These are phyloP conservation scores for Chironomus tentans DNA, from an alignment of 2,888 invertebrate species.

Conservation along the genomic window DNA sequence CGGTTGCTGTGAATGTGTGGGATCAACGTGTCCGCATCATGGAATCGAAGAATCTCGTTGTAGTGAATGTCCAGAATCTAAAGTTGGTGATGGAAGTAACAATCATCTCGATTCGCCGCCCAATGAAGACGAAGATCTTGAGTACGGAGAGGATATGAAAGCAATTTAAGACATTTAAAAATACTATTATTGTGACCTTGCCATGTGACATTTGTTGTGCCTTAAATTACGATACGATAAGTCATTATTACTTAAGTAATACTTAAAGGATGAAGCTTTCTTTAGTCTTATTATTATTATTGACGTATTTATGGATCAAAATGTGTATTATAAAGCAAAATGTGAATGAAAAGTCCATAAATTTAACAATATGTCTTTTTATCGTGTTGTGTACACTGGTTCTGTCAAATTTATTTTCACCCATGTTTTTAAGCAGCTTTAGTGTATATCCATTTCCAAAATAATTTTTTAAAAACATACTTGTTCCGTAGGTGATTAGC, in stretches of 20 bases:
- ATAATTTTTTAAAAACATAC: slow-evolving; percentile 69
- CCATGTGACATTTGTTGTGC: slow-evolving; percentile 17
- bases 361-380: slow-evolving; percentile 22
- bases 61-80: slow-evolving; percentile 51
- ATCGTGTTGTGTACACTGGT: slow-evolving; percentile 34
- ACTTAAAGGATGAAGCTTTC: slow-evolving; percentile 1
- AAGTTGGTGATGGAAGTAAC: slow-evolving; percentile 40
- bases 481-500: slow-evolving; percentile 69
- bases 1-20: slow-evolving; percentile 90
- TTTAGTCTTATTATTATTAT: neutral
- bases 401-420: slow-evolving; percentile 30
- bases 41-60: slow-evolving; percentile 80
- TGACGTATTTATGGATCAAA: neutral
- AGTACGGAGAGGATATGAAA: slow-evolving; percentile 55
- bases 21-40: slow-evolving; percentile 78
- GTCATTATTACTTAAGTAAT: neutral
- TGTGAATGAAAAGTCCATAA: neutral
- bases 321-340: too few relatives aligned
- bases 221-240: slow-evolving; percentile 10
- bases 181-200: neutral
- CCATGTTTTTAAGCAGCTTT: slow-evolving; percentile 34
- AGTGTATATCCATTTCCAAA: slow-evolving; percentile 44
- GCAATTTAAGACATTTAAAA: slow-evolving; percentile 32
- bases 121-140: slow-evolving; percentile 51
- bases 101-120: slow-evolving; percentile 40